Evolutionary conservation across 2,888 invertebrate genomes (phyloP), one percentile per base, ranked within the genome.

Genomic region (Chydorus sphaericus): DNA sequence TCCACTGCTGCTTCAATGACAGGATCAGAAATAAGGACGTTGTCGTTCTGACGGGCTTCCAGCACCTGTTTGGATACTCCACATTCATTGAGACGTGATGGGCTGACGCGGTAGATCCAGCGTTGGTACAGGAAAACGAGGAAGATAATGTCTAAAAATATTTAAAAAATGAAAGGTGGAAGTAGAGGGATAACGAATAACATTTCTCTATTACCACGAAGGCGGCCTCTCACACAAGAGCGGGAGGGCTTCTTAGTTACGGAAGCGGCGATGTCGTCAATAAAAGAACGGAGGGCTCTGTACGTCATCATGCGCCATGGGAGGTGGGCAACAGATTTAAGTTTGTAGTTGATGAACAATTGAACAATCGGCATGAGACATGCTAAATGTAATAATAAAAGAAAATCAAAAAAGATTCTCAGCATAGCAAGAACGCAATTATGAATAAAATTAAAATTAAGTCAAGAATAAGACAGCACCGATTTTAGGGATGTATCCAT

Each of bases 341-440:
- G 75, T 68, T 91, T 87, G 68, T 97, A 97, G 74, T 97, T 99
- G 64, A 98, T 99, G 69, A 98, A 98, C 60, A 99, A 74, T 71
- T 98, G 98, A 6, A 97, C 98, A n/a, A 97, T 98, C 97, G 98
- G 98, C 90, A 97, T 93, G 57, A 99, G 99, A 70, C 99, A 98
- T 59, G 98, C 94, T 77, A 65, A 11, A 28, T 10, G 14, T 8
- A 10, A 10, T 8, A n/a, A n/a, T n/a, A n/a, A n/a, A n/a, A n/a
- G n/a, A n/a, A n/a, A n/a, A n/a, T n/a, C n/a, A n/a, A n/a, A n/a
- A n/a, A n/a, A n/a, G n/a, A n/a, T n/a, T n/a, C n/a, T n/a, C n/a
- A n/a, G n/a, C n/a, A n/a, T n/a, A n/a, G n/a, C n/a, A n/a, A n/a
- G n/a, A n/a, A n/a, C n/a, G n/a, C n/a, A n/a, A n/a, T n/a, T n/a